phyloP scores from a whole-genome alignment of 2,797 vertebrate genomes.

The Bucorvus abyssinicus region DNA sequence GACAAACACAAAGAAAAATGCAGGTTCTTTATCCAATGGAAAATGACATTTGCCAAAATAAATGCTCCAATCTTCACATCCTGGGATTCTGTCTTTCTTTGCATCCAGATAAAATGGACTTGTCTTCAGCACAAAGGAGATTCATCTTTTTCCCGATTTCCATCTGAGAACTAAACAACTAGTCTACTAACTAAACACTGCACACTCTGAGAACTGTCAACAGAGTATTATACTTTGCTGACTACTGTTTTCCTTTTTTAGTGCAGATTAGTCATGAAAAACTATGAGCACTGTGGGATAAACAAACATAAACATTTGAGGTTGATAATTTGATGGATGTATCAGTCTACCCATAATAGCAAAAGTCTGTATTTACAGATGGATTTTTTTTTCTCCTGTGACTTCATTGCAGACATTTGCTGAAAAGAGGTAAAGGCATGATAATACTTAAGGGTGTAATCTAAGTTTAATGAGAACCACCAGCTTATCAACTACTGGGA shows the following conservation, averaged over 20 bases:
- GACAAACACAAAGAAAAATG: not conserved
- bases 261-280: not conserved
- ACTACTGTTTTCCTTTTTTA: not conserved
- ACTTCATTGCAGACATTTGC: not conserved
- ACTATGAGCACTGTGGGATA: not conserved
- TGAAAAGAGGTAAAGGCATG: not conserved
- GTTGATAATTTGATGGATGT: not conserved
- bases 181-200: not conserved
- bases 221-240: not conserved
- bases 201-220: not conserved
- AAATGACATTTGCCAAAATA: not conserved
- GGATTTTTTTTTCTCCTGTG: not conserved
- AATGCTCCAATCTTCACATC: rapidly evolving
- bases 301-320: not conserved
- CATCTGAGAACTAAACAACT: not conserved
- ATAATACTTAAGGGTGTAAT: not conserved
- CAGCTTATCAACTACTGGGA: not conserved
- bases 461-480: not conserved
- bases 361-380: not conserved
- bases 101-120: not conserved
- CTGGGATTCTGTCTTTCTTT: not conserved
- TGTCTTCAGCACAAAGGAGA: not conserved
- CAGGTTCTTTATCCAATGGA: not conserved
- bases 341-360: not conserved
- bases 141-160: not conserved